These are phyloP conservation scores for Silurus aristotelis DNA, from an alignment of 2,797 vertebrate genomes.

Conservation along the genomic window DNA sequence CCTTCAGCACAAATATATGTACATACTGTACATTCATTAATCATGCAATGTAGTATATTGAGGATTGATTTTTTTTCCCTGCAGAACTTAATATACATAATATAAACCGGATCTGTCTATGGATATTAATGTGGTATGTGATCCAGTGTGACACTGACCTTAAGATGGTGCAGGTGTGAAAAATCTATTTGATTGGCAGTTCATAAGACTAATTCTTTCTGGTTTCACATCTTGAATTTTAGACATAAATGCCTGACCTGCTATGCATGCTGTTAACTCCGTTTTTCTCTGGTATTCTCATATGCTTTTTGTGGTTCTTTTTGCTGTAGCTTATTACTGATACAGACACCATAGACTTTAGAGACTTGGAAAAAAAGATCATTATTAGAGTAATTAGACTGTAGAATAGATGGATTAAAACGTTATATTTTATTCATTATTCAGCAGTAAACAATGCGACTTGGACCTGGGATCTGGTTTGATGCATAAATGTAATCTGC, in stretches of 20 bases:
- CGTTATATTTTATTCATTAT: background rate
- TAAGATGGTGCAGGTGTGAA: background rate
- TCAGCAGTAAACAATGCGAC: slow-evolving; percentile 14
- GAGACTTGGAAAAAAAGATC: background rate
- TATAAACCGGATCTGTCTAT: background rate
- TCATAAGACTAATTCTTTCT: slow-evolving; percentile 42
- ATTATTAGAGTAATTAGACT: background rate
- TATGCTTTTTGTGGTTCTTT: slow-evolving; percentile 30
- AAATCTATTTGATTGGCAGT: slow-evolving; percentile 33
- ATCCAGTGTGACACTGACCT: slow-evolving; percentile 24
- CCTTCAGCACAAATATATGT: background rate
- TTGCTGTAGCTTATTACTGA: slow-evolving; percentile 17
- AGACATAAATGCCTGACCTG: slow-evolving; percentile 40
- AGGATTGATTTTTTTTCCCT: background rate
- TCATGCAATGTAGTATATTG: background rate
- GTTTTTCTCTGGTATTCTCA: slow-evolving; percentile 10
- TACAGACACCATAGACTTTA: background rate
- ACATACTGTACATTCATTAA: background rate
- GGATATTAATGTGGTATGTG: background rate
- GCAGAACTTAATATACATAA: slow-evolving; percentile 4
- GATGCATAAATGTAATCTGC: background rate
- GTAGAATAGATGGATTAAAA: background rate
- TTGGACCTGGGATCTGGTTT: slow-evolving; percentile 12
- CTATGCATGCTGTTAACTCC: slow-evolving; percentile 27
- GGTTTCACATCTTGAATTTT: slow-evolving; percentile 57